Percentiles rank a stretch among this genome's conserved stretches.
Conservation (phyloP, 2,888 invertebrate genomes). For the Sphecodes monilicornis region DNA sequence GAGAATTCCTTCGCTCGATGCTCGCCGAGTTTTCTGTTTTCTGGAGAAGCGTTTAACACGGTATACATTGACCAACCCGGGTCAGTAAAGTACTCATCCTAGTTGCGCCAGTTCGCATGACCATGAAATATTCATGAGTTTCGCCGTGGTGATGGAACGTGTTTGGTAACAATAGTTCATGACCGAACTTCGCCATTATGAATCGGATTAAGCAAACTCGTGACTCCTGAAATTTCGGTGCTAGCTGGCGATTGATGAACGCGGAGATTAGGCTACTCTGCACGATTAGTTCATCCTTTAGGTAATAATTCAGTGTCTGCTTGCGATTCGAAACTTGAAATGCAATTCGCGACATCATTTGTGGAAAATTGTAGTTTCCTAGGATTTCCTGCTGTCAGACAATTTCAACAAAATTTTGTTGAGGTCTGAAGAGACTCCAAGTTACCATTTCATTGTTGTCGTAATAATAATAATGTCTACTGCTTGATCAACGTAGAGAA, state of each 20-base stretch:
- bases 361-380: neutral
- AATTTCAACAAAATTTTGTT: too few relatives aligned
- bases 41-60: conserved; percentile 20
- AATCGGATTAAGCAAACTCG: conserved; percentile 1
- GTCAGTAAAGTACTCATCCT: conserved; percentile 34
- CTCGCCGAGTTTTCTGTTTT: conserved; percentile 18
- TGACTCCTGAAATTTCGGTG: neutral
- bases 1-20: conserved; percentile 38
- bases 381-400: neutral
- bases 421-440: too few relatives aligned
- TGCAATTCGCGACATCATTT: too few relatives aligned
- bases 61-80: conserved; percentile 17
- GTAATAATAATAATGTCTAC: neutral
- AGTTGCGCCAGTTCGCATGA: conserved; percentile 18
- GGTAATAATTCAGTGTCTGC: neutral
- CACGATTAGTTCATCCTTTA: neutral
- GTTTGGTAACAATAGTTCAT: conserved; percentile 3
- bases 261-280: neutral
- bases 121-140: conserved; percentile 57
- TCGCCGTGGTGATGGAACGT: neutral
- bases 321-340: neutral
- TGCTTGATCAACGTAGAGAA: too few relatives aligned
- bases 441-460: too few relatives aligned
- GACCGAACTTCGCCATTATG: neutral
- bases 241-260: neutral